phyloP scores from a whole-genome alignment of 37 sponge, comb jelly and placozoan genomes.

The Ephydatia muelleri region DNA sequence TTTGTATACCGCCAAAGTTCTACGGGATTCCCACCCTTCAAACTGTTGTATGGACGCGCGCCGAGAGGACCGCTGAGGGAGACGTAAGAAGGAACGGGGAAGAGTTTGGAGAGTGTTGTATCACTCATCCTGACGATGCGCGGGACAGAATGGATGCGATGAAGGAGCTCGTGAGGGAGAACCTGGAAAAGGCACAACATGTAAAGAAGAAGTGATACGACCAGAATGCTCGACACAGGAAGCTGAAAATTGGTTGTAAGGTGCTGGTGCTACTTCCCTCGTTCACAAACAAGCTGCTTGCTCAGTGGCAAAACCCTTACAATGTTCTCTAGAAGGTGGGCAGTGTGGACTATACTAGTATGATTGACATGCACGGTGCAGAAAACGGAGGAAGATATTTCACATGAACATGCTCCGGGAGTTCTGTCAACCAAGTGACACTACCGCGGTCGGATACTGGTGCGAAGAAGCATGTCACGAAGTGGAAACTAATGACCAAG shows the following conservation, averaged over 20 bases:
- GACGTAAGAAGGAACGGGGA: conserved; percentile 6
- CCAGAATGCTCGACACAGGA: not conserved
- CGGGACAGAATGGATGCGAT: conserved; percentile 4
- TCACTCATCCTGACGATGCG: not conserved
- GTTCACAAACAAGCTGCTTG: conserved; percentile 15
- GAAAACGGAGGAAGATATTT: conserved; percentile 14
- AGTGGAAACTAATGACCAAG: too few species aligned
- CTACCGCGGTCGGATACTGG: not conserved
- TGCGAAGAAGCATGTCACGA: not conserved
- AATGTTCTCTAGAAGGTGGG: not conserved
- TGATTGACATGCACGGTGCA: not conserved
- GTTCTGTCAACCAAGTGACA: conserved; percentile 3
- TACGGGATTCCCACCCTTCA: conserved; percentile 10
- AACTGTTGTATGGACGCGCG: conserved; percentile 1
- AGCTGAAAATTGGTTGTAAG: conserved; percentile 20
- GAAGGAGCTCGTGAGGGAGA: conserved; percentile 12
- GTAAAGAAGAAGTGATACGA: conserved; percentile 20
- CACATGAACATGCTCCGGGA: conserved; percentile 40
- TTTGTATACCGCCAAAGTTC: not conserved
- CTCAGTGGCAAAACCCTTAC: conserved; percentile 30
- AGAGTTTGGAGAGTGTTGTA: not conserved
- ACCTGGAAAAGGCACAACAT: not conserved
- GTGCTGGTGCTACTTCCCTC: conserved; percentile 25
- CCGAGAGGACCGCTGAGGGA: not conserved
- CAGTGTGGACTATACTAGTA: conserved; percentile 19